phyloP scores from a whole-genome alignment of 2,888 invertebrate genomes.

The Drosophila parthenogenetica region DNA sequence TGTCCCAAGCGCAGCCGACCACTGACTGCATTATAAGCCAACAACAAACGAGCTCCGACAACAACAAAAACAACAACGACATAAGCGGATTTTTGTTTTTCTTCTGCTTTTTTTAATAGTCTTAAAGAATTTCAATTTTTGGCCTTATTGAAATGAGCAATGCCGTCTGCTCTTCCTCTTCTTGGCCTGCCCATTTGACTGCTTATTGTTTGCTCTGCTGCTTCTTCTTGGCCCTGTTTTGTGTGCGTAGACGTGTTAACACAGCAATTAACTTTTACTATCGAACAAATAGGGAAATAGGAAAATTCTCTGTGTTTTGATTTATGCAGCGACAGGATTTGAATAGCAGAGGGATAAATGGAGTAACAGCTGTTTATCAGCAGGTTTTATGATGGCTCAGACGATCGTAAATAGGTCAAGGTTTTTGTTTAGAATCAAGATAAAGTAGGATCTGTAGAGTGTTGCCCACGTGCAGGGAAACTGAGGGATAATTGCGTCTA shows the following conservation, averaged over 20 bases:
- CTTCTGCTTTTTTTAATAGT: constrained; percentile 57
- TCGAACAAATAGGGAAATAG: constrained; percentile 54
- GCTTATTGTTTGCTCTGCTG: constrained; percentile 5
- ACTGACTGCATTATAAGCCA: constrained; percentile 49
- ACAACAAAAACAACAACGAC: constrained; percentile 38
- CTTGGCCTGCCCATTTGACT: background rate
- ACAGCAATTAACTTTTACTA: constrained; percentile 75
- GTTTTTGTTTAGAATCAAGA: background rate
- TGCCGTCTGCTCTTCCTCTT: constrained; percentile 11
- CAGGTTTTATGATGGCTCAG: constrained; percentile 44
- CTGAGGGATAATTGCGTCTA: too few relatives aligned
- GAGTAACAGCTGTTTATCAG: constrained; percentile 48
- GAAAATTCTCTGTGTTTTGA: constrained; percentile 50
- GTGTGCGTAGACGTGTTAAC: constrained; percentile 69
- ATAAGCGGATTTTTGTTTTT: constrained; percentile 67
- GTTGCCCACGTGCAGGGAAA: background rate
- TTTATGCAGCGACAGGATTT: constrained; percentile 70
- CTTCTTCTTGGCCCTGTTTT: constrained; percentile 7
- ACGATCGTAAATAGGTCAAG: constrained; percentile 24
- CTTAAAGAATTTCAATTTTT: constrained; percentile 62
- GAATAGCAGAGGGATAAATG: constrained; percentile 26
- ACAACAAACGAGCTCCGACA: constrained; percentile 54
- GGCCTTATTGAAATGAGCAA: constrained; percentile 76
- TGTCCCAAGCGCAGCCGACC: constrained; percentile 11
- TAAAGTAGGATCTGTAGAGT: background rate